Base-by-base conservation (phyloP, 2,888 invertebrate genomes). In the Meganola albula region DNA sequence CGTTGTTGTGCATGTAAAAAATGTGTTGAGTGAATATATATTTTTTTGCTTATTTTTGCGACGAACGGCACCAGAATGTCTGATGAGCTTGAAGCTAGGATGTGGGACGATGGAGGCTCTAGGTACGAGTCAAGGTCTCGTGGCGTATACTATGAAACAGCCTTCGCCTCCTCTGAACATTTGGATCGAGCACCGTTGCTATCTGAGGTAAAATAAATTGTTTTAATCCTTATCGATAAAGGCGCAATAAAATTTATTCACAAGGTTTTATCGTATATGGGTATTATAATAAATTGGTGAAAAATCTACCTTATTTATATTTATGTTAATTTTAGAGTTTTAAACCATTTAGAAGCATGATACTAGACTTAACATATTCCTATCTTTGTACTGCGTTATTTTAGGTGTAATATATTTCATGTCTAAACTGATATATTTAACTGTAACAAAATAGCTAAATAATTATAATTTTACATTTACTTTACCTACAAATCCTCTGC, bases 11-110 rank as follows among this genome's bases (percentile, higher is more conserved):
- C 4, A 14, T 8, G 13, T 24, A 34, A 44, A 49, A 48, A 42
- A 63, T 60, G 64, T 63, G 58, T 51, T 54, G 38, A 45, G 44
- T 53, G 40, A 52, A 53, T 48, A 49, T 47, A 40, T 10, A 34
- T 37, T 43, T 40, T 40, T 36, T 44, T 42, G 32, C 34, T 48
- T 42, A 31, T 34, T 48, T 44, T 52, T 44, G 54, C 49, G 45
- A 47, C 37, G 23, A 38, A 40, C 48, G 80, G 80, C 79, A 78
- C 83, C 83, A 80, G 80, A 58, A 85, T 85, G 84, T 84, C 84
- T 83, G 84, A 85, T 62, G 84, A 85, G 61, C 65, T 78, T 6
- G 84, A 85, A 46, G 83, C 84, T 38, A 74, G 80, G 53, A 84
- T 85, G 84, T 85, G 84, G 84, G 83, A 84, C 26, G 84, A 85